These are phyloP conservation scores for Lochmaea capreae DNA, from an alignment of 2,888 invertebrate genomes.

Conservation along the genomic window DNA sequence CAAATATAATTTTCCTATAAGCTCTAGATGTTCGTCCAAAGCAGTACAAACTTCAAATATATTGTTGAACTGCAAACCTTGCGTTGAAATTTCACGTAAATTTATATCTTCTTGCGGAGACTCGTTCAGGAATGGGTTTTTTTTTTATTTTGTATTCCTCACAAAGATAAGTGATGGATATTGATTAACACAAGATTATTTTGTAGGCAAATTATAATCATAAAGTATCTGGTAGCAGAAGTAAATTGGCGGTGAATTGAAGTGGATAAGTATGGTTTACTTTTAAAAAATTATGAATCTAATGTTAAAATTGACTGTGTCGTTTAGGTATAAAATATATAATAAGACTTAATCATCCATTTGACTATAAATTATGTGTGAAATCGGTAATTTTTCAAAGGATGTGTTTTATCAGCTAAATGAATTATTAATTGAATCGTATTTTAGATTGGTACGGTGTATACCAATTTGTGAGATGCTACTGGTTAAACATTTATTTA, in stretches of 20 bases:
- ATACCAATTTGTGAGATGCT: neutral
- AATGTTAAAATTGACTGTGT: neutral
- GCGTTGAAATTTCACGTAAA: too few species aligned
- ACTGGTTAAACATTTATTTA: neutral
- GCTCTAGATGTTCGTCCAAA: too few species aligned
- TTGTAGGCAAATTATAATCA: neutral
- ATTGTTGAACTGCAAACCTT: too few species aligned
- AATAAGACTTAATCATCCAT: neutral
- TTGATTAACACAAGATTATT: neutral
- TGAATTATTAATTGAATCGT: too few species aligned
- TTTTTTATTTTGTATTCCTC: neutral
- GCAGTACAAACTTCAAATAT: too few species aligned
- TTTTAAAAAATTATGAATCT: neutral
- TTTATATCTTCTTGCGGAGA: too few species aligned
- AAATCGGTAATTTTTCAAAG: neutral
- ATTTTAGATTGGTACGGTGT: neutral
- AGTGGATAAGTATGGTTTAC: neutral
- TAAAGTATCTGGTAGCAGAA: neutral
- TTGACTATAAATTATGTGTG: neutral
- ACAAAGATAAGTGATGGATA: neutral
- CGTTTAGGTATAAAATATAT: neutral
- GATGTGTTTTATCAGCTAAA: neutral
- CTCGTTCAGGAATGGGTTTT: too few species aligned
- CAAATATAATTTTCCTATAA: too few species aligned
- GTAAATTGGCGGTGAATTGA: neutral